Percentiles rank a stretch among this genome's conserved stretches.
These are phyloP conservation scores for Oreocharis arfaki DNA, from an alignment of 2,113 vertebrate species.

Conservation along the genomic window DNA sequence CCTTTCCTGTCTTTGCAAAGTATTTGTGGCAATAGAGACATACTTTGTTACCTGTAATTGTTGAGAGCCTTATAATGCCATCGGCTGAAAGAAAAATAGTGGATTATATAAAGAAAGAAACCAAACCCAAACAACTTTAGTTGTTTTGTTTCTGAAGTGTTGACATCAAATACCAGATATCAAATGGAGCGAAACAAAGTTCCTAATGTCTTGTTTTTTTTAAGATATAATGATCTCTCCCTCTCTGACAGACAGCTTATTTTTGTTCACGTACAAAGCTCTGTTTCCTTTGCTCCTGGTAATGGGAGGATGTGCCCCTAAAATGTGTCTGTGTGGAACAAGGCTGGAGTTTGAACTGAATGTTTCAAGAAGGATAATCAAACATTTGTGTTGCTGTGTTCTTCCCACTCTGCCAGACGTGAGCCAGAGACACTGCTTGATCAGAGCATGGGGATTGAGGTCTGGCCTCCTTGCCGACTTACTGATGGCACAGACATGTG, in stretches of 20 bases:
- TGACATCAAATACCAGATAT: conserved; percentile 2
- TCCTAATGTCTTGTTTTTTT: background rate
- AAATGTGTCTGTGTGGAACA: background rate
- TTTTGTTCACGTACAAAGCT: conserved; percentile 8
- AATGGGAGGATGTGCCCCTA: background rate
- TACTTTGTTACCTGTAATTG: background rate
- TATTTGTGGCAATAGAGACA: background rate
- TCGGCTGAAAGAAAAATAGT: background rate
- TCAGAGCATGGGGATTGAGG: background rate
- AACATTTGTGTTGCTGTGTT: background rate
- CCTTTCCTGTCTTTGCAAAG: background rate
- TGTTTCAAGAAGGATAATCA: background rate
- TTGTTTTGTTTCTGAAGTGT: background rate
- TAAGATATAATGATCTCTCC: background rate
- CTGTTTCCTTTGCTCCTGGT: background rate
- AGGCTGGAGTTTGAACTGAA: background rate
- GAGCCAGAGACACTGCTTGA: background rate
- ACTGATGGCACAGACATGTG: background rate
- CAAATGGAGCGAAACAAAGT: conserved; percentile 6
- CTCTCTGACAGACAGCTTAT: background rate
- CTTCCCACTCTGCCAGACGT: background rate
- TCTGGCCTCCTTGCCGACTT: background rate
- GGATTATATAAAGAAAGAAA: background rate
- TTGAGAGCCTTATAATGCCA: background rate
- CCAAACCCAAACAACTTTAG: background rate